Evolutionary conservation across 2,797 vertebrate genomes (phyloP).

Genomic region (Strix occidentalis): DNA sequence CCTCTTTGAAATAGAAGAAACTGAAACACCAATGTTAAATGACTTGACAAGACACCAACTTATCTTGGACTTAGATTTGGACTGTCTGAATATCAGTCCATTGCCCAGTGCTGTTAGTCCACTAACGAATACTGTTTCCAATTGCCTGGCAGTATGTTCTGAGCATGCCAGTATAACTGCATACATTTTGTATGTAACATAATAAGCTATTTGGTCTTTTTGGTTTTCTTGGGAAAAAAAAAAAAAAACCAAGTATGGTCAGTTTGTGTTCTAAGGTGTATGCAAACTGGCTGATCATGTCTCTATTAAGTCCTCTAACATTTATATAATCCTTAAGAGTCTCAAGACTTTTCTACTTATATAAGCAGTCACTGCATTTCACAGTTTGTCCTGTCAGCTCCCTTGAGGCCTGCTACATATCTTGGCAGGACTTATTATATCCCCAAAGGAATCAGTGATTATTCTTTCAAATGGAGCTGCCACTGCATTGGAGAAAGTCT

Average conservation of each 20-base stretch:
- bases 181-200: neutral
- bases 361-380: neutral
- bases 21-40: neutral
- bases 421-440: neutral
- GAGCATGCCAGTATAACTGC: neutral
- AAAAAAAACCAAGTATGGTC: rapidly evolving
- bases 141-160: neutral
- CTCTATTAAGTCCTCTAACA: neutral
- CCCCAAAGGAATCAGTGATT: neutral
- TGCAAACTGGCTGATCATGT: neutral
- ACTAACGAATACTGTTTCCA: neutral
- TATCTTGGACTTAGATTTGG: neutral
- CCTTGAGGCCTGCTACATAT: neutral
- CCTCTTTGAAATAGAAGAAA: neutral
- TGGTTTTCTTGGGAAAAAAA: neutral
- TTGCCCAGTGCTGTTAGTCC: neutral
- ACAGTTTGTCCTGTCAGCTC: neutral
- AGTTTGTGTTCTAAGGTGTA: neutral
- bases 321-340: neutral
- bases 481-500: neutral
- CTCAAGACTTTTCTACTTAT: neutral
- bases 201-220: neutral
- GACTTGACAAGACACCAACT: neutral
- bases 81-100: neutral
- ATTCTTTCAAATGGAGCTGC: neutral